phyloP scores from a whole-genome alignment of 2,888 invertebrate species.

The Gonocerus acuteangulatus region DNA sequence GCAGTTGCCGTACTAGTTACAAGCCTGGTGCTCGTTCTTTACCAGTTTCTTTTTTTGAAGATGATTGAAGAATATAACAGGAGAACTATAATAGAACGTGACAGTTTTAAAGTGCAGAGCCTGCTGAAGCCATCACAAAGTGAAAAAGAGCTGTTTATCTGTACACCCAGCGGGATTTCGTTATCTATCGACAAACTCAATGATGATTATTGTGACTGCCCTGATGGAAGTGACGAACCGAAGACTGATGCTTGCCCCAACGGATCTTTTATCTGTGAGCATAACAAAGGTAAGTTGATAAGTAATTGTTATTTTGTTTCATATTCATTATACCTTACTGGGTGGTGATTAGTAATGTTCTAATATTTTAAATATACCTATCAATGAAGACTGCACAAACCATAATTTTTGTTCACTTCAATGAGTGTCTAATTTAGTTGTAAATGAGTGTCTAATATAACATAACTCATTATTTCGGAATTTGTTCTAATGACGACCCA shows the following conservation, averaged over 20 bases:
- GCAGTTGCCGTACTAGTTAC: slow-evolving; percentile 9
- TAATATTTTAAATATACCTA: too few species aligned
- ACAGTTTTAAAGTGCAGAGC: not conserved
- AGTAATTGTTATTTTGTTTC: too few species aligned
- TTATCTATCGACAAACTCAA: slow-evolving; percentile 72
- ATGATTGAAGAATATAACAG: slow-evolving; percentile 28
- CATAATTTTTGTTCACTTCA: too few species aligned
- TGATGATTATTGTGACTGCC: slow-evolving; percentile 91
- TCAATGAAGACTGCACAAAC: too few species aligned
- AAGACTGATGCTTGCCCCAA: slow-evolving; percentile 82
- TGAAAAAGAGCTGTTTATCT: slow-evolving; percentile 13
- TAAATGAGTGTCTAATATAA: too few species aligned
- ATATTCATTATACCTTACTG: too few species aligned
- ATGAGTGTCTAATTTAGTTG: too few species aligned
- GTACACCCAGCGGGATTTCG: slow-evolving; percentile 17
- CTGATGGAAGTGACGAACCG: slow-evolving; percentile 75
- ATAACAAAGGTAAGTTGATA: too few species aligned
- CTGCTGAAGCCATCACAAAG: slow-evolving; percentile 9
- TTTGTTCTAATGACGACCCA: too few species aligned
- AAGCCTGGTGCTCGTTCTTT: slow-evolving; percentile 22
- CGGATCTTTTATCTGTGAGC: slow-evolving; percentile 72
- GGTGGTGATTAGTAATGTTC: too few species aligned
- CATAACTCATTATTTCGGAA: too few species aligned
- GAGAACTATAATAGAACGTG: slow-evolving; percentile 9
- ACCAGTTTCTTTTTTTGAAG: slow-evolving; percentile 26